These are phyloP conservation scores for Macaca fascicularis DNA, from an alignment of 2,113 vertebrate genomes.

Conservation along the genomic window DNA sequence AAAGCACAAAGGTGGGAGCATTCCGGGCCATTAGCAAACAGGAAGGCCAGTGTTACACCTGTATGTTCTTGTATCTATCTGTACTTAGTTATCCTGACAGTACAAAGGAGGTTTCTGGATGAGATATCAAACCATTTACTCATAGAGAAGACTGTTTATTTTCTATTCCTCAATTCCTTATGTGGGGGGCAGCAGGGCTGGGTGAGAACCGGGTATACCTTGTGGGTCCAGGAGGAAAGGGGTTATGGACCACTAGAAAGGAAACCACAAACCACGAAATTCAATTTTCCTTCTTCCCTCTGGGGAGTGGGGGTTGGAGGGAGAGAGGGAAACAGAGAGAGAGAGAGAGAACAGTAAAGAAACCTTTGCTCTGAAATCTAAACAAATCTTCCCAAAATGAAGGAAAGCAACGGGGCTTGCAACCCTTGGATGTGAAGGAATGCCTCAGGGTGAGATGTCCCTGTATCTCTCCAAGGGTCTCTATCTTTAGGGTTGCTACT, in stretches of 20 bases:
- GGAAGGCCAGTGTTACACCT: background rate
- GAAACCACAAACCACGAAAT: background rate
- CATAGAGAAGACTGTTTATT: background rate
- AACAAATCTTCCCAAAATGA: background rate
- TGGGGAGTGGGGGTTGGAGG: fast-evolving
- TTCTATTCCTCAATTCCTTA: background rate
- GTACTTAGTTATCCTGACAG: background rate
- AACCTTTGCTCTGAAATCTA: background rate
- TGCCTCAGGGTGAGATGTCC: background rate
- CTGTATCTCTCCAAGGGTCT: background rate
- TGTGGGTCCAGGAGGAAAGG: no score
- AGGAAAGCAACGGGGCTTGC: background rate
- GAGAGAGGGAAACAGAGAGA: background rate
- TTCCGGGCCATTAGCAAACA: background rate
- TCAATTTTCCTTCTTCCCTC: background rate
- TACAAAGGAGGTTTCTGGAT: background rate
- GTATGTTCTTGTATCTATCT: background rate
- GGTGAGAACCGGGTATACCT: background rate
- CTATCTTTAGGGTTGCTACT: background rate
- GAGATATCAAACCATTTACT: background rate
- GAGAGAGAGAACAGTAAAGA: background rate
- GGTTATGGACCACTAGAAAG: background rate
- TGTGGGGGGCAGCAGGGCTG: no score
- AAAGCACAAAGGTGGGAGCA: background rate
- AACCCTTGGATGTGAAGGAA: background rate